Base-by-base conservation (phyloP, 2,797 vertebrate genomes). In the Betta splendens region DNA sequence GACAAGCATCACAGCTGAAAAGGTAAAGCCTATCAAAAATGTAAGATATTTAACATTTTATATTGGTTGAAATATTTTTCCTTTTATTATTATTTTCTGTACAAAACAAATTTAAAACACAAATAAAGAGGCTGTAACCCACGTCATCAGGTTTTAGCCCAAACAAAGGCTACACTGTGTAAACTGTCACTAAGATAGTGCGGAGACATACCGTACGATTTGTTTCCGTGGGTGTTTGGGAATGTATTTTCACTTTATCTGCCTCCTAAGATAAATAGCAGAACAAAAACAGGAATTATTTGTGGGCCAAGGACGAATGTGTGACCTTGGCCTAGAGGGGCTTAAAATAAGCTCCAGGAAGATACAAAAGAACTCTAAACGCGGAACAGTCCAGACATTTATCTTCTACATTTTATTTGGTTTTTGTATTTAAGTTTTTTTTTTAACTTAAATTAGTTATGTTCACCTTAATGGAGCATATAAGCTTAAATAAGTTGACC, bases 231-330 rank as follows among this genome's bases (percentile, higher is more conserved):
- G 32, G 25, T 33, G 18, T 3, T n/a, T 65, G 64, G 54, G 29
- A 60, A 70, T 69, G 15, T 67, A 62, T 45, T 7, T 20, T 9
- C 10, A 2, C 13, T 22, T 17, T 23, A 48, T 69, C 39, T 23
- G 23, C 45, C 25, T 50, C 11, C 21, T 22, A 44, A 52, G 42
- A 67, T 62, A 61, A 7, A 1, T 0, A 2, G 18, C 4, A 12
- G 1, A 35, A 71, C 58, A 69, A 80, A 72, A 70, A 77, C 65
- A 66, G 43, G 39, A 76, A 61, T 68, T 53, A 53, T 54, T 60
- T 39, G 23, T 53, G 20, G 37, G 46, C 26, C 39, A 61, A 67
- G 46, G 28, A 58, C 47, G 54, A 64, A 48, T 49, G 5, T 9
- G 15, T 36, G 53, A 64, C 64, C 48, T 69, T 69, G 55, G 36